These are phyloP conservation scores for Achroia grisella DNA, from an alignment of 1,140 invertebrate genomes.

Conservation along the genomic window DNA sequence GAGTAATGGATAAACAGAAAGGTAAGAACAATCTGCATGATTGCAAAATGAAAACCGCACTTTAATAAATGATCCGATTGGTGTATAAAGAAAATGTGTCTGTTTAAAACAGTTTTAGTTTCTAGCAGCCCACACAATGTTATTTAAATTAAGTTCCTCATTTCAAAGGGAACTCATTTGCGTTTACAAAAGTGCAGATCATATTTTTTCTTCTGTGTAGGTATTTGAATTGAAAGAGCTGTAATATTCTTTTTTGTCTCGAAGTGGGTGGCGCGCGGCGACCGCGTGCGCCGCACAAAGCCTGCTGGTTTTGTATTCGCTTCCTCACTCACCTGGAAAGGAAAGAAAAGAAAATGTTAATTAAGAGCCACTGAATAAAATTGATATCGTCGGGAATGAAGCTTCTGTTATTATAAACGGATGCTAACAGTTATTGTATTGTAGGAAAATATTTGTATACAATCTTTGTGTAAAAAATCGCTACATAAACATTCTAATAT, in stretches of 20 bases:
- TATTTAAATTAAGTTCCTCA: conserved; percentile 59
- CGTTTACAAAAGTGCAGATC: conserved; percentile 68
- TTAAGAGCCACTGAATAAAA: conserved; percentile 70
- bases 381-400: conserved; percentile 61
- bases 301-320: conserved; percentile 54
- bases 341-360: conserved; percentile 72
- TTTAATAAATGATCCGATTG: background rate
- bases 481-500: background rate
- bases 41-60: too few species aligned
- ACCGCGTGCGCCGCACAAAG: conserved; percentile 46
- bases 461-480: conserved; percentile 10
- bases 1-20: too few species aligned
- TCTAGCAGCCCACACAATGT: conserved; percentile 28
- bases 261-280: conserved; percentile 20
- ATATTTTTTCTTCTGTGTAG: conserved; percentile 64
- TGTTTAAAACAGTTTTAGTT: conserved; percentile 13
- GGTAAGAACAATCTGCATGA: too few species aligned
- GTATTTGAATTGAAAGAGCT: conserved; percentile 63
- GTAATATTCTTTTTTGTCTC: conserved; percentile 68
- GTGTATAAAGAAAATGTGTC: background rate
- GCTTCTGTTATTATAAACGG: conserved; percentile 56
- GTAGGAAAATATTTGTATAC: conserved; percentile 15
- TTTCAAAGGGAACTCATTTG: conserved; percentile 65
- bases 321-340: conserved; percentile 68
- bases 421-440: conserved; percentile 40